Conservation (phyloP, 2,797 vertebrate genomes). For the Hypotaenidia philippensis region DNA sequence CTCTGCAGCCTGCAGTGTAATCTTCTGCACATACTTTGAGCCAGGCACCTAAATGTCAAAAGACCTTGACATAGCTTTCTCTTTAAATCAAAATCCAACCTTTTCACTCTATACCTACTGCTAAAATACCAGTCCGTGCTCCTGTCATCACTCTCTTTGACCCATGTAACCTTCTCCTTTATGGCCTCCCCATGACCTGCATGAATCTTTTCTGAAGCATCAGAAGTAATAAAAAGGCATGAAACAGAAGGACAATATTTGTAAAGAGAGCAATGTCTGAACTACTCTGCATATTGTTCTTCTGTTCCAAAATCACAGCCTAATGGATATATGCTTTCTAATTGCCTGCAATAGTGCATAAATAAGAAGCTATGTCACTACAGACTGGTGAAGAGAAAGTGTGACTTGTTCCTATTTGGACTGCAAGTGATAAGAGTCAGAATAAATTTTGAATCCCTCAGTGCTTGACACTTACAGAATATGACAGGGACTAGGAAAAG, state of each 20-base stretch:
- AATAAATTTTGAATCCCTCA: conserved; percentile 26
- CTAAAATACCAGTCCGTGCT: not conserved
- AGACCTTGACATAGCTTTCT: not conserved
- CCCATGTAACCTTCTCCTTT: not conserved
- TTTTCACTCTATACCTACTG: not conserved
- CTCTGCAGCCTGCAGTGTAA: not conserved
- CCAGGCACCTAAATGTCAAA: not conserved
- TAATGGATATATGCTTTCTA: conserved; percentile 17
- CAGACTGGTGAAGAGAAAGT: not conserved
- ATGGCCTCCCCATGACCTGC: not conserved
- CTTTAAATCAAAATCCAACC: conserved; percentile 5
- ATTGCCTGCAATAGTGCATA: not conserved
- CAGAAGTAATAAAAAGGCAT: not conserved
- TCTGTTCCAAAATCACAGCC: not conserved
- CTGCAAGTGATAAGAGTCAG: not conserved
- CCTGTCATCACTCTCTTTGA: not conserved
- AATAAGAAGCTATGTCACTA: conserved; percentile 10
- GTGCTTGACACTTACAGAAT: not conserved
- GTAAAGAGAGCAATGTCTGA: not conserved
- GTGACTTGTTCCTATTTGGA: conserved; percentile 4
- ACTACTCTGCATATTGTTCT: not conserved
- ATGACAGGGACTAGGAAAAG: not conserved
- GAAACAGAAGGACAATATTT: conserved; percentile 5
- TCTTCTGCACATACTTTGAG: not conserved
- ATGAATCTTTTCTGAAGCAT: not conserved